Conservation (phyloP, 2,113 vertebrate species). For the Callipepla squamata region DNA sequence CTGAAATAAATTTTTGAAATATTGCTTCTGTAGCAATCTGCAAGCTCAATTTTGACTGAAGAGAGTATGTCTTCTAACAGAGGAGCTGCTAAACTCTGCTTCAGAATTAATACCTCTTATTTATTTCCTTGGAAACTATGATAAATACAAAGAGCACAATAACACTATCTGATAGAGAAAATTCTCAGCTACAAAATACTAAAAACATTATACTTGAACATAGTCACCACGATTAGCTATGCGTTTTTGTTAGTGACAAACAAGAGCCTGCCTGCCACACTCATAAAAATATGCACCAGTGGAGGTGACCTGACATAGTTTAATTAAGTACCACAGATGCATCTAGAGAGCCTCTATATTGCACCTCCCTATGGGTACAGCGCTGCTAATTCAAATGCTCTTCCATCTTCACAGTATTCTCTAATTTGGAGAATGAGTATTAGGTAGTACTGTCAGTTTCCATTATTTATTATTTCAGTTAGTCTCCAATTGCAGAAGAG, state of each 20-base stretch:
- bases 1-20: not conserved
- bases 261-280: too few species aligned
- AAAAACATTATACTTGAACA: too few species aligned
- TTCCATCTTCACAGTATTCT: not conserved
- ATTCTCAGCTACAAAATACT: too few species aligned
- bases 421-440: not conserved
- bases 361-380: rapidly evolving
- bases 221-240: too few species aligned
- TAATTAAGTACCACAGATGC: not conserved
- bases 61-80: not conserved
- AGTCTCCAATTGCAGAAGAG: not conserved
- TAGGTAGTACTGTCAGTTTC: not conserved
- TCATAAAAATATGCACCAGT: too few species aligned
- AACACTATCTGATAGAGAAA: too few species aligned
- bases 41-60: not conserved
- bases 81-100: not conserved
- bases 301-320: not conserved
- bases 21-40: not conserved
- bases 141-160: too few species aligned
- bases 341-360: not conserved
- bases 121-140: too few species aligned
- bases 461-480: not conserved
- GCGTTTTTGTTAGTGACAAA: too few species aligned
- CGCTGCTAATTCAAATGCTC: not conserved
- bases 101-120: too few species aligned